A percentile compares a stretch with the other conserved stretches of the same genome.
These are phyloP conservation scores for Penaeus chinensis DNA, from an alignment of 1,140 invertebrate genomes.

Conservation along the genomic window DNA sequence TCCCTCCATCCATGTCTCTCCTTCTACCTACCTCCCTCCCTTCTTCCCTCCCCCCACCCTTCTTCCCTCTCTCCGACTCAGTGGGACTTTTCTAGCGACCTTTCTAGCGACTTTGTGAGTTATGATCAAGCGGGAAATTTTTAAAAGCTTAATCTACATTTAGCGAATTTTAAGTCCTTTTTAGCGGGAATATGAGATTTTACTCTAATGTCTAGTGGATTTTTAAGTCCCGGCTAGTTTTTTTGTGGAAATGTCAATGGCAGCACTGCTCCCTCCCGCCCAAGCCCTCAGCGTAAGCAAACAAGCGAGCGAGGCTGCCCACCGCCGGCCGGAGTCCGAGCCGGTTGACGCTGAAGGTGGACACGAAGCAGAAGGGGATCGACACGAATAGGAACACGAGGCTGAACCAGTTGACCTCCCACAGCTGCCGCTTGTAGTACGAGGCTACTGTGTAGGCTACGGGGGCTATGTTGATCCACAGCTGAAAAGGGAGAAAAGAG, in stretches of 20 bases:
- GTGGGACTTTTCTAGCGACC: background rate
- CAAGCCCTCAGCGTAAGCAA: background rate
- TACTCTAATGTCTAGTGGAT: too few relatives aligned
- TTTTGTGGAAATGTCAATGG: too few relatives aligned
- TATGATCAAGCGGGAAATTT: too few relatives aligned
- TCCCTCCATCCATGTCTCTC: too few relatives aligned
- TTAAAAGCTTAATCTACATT: too few relatives aligned
- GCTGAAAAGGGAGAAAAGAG: slow-evolving; percentile 18
- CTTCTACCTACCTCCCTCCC: too few relatives aligned
- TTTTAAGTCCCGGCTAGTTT: too few relatives aligned
- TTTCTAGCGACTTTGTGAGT: slow-evolving; percentile 3
- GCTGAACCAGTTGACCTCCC: slow-evolving; percentile 69
- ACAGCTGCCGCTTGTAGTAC: slow-evolving; percentile 66
- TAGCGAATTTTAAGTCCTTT: too few relatives aligned
- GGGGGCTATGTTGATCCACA: slow-evolving; percentile 67
- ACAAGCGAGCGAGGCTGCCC: slow-evolving; percentile 57
- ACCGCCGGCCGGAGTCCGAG: slow-evolving; percentile 68
- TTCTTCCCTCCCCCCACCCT: too few relatives aligned
- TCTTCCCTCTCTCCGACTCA: too few relatives aligned
- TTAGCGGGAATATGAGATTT: too few relatives aligned
- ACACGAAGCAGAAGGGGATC: slow-evolving; percentile 68
- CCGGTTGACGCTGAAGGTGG: slow-evolving; percentile 69
- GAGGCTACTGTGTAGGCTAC: slow-evolving; percentile 67
- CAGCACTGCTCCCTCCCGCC: slow-evolving; percentile 22
- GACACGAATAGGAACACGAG: slow-evolving; percentile 69